Percentiles rank a stretch among this genome's conserved stretches.
Conservation (phyloP, 2,797 vertebrate genomes). For the Chaenodraco wilsoni region DNA sequence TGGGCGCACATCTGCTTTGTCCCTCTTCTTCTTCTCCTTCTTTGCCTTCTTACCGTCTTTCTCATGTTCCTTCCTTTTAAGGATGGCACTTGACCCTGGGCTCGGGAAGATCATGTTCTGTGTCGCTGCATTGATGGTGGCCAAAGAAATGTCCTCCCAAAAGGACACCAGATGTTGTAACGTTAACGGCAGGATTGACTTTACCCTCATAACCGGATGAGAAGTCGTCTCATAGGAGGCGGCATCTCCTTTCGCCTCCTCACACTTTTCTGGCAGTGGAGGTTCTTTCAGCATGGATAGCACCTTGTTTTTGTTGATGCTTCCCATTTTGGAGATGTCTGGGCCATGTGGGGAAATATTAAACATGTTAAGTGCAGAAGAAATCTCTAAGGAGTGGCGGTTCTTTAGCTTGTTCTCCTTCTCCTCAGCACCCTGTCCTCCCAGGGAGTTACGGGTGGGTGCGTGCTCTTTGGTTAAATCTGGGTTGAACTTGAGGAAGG, state of each 20-base stretch:
- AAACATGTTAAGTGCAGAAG: slow-evolving; percentile 98
- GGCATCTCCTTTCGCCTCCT: slow-evolving; percentile 92
- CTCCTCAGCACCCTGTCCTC: slow-evolving; percentile 90
- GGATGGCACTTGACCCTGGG: slow-evolving; percentile 96
- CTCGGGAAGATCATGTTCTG: slow-evolving; percentile 99
- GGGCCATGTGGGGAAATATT: slow-evolving; percentile 97
- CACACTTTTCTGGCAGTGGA: slow-evolving; percentile 95
- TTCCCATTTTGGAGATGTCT: slow-evolving; percentile 99
- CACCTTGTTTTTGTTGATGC: slow-evolving; percentile 99
- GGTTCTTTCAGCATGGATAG: slow-evolving; percentile 98
- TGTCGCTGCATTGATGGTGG: slow-evolving; percentile 98
- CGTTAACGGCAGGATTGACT: slow-evolving; percentile 94
- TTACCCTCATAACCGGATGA: slow-evolving; percentile 88
- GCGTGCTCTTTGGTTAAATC: slow-evolving; percentile 98
- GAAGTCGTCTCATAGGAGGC: slow-evolving; percentile 88
- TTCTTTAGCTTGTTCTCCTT: slow-evolving; percentile 98
- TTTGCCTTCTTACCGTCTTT: slow-evolving; percentile 96
- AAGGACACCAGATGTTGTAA: slow-evolving; percentile 97
- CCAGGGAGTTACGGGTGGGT: slow-evolving; percentile 93
- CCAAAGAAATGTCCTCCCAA: slow-evolving; percentile 99
- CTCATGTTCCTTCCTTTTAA: slow-evolving; percentile 97
- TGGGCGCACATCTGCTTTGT: slow-evolving; percentile 93
- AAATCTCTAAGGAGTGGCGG: slow-evolving; percentile 97
- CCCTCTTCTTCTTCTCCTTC: slow-evolving; percentile 99
- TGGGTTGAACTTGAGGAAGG: slow-evolving; percentile 99